These are phyloP conservation scores for Acrobasis consociella DNA, from an alignment of 2,888 invertebrate species.

Conservation along the genomic window DNA sequence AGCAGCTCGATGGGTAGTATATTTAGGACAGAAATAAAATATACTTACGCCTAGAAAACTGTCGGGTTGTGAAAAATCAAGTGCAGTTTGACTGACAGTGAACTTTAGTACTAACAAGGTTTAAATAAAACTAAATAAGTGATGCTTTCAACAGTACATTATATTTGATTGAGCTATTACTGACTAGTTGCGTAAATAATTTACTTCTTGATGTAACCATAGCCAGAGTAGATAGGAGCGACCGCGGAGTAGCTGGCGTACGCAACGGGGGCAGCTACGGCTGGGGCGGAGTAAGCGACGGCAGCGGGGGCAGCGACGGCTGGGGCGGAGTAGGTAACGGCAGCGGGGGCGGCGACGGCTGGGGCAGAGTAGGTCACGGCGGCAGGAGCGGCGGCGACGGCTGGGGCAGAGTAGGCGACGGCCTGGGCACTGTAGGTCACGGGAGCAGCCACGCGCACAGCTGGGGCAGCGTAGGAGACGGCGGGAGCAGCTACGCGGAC, in stretches of 20 bases:
- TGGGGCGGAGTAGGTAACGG: constrained; percentile 20
- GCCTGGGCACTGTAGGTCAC: constrained; percentile 20
- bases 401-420: constrained; percentile 22
- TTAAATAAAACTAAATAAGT: not conserved
- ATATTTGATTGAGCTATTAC: constrained; percentile 6
- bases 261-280: constrained; percentile 18
- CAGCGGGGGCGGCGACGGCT: constrained; percentile 17
- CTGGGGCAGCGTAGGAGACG: constrained; percentile 21
- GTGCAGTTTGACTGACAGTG: not conserved
- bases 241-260: constrained; percentile 15
- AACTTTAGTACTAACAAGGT: not conserved
- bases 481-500: constrained; percentile 26
- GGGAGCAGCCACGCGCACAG: constrained; percentile 21
- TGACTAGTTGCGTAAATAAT: not conserved
- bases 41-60: too few relatives aligned
- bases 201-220: constrained; percentile 22
- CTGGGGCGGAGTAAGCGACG: constrained; percentile 10
- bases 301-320: constrained; percentile 3
- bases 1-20: too few relatives aligned
- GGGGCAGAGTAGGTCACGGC: constrained; percentile 16
- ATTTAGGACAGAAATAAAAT: too few relatives aligned
- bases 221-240: constrained; percentile 19
- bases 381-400: constrained; percentile 15
- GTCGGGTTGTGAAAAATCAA: too few relatives aligned
- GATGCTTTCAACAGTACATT: constrained; percentile 10